Conservation (phyloP, 2,113 vertebrate species). For the Dinomys branickii region DNA sequence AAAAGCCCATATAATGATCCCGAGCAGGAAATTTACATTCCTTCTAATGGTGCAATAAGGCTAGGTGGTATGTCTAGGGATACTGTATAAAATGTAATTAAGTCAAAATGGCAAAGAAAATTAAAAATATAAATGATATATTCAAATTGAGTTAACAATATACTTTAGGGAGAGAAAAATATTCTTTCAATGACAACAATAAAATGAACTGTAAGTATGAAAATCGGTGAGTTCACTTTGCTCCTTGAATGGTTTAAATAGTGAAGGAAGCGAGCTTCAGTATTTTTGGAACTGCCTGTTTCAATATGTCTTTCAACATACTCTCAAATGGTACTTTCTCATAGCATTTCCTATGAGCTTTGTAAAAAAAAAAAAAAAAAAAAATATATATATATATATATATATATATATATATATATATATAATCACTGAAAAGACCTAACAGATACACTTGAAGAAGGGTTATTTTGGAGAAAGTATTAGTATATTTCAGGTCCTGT, state of each 20-base stretch:
- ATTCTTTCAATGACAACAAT: not conserved
- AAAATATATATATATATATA: not conserved
- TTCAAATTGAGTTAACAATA: constrained; percentile 5
- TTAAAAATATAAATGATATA: not conserved
- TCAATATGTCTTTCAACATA: not conserved
- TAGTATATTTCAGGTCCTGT: not conserved
- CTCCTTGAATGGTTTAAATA: not conserved
- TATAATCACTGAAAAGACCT: not conserved
- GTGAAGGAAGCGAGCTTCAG: not conserved
- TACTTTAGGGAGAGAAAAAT: not conserved
- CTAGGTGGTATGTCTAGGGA: not conserved
- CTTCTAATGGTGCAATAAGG: not conserved
- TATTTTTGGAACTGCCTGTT: not conserved
- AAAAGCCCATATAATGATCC: not conserved
- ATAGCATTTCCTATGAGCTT: not conserved
- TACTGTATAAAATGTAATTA: not conserved
- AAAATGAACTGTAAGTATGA: not conserved
- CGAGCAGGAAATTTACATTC: not conserved
- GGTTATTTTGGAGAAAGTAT: not conserved
- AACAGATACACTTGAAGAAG: not conserved
- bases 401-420: not conserved
- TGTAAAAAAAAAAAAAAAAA: too few species aligned
- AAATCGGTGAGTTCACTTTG: not conserved
- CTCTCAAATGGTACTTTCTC: not conserved
- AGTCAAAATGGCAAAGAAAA: not conserved